Conservation (phyloP, 2,888 invertebrate genomes). For the Oegoconia quadripuncta region DNA sequence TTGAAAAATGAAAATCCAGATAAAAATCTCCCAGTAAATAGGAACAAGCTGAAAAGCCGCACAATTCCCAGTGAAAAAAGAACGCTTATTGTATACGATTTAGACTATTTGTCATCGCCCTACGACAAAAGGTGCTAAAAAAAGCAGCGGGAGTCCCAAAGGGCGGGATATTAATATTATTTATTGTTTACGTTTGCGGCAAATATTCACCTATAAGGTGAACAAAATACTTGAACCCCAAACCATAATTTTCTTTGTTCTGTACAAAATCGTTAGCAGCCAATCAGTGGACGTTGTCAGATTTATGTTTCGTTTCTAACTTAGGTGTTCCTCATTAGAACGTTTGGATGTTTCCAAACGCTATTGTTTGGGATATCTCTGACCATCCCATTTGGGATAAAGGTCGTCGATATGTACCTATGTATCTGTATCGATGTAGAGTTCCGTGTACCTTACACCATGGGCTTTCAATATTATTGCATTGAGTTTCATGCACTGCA, state of each 20-base stretch:
- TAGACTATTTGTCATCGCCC: slow-evolving; percentile 9
- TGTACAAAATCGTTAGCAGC: too few relatives aligned
- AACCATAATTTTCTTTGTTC: neutral
- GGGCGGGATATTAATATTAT: slow-evolving; percentile 16
- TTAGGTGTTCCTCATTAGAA: too few relatives aligned
- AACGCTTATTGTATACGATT: slow-evolving; percentile 7
- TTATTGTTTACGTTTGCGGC: slow-evolving; percentile 12
- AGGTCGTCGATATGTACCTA: too few relatives aligned
- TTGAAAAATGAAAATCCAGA: neutral
- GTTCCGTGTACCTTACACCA: too few relatives aligned
- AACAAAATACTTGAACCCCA: neutral
- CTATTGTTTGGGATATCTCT: too few relatives aligned
- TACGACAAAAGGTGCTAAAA: slow-evolving; percentile 12
- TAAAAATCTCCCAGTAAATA: neutral
- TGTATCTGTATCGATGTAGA: too few relatives aligned
- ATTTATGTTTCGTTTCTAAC: too few relatives aligned
- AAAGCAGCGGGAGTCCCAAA: slow-evolving; percentile 8
- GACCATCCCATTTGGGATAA: too few relatives aligned
- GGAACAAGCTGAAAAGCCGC: neutral
- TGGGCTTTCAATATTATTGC: too few relatives aligned
- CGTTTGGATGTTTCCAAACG: too few relatives aligned
- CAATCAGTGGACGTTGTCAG: too few relatives aligned
- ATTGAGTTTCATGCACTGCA: too few relatives aligned
- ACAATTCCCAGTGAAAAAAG: neutral
- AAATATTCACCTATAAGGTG: slow-evolving; percentile 11